Evolutionary conservation across 2,113 vertebrate genomes (phyloP), one percentile per base, ranked within the genome.

Genomic region (Festucalex cinctus): DNA sequence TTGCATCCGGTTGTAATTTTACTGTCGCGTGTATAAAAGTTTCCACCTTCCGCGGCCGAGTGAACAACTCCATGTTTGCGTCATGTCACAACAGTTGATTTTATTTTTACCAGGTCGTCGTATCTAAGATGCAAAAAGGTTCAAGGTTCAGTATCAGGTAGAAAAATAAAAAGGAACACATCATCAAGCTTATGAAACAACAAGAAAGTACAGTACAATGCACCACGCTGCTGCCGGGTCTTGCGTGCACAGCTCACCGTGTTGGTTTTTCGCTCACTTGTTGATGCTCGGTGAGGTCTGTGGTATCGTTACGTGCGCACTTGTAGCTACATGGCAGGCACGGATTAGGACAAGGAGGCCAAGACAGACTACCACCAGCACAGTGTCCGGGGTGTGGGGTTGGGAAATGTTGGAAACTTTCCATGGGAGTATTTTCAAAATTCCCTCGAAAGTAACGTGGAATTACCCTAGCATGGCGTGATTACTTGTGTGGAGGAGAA

Each of bases 51-150:
- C 62, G 57, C n/a, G 53, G 59, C 51, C 36, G 69, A 74, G 57
- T 20, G 57, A 85, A 19, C 19, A 37, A 85, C 57, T 73, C 62
- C 41, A 60, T 14, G 19, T 53, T 43, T 67, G 36, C 56, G 58
- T 59, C 51, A 76, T 56, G 60, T 86, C 79, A 78, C 76, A 90
- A 90, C 79, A 78, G 82, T 77, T 89, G 6, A 8, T 63, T 65
- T 91, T 92, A 90, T 88, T 91, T 82, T 83, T 84, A 9, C 79
- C 78, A 86, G 88, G 83, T 90, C 77, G 84, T 80, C 58, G 77
- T 90, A 91, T 90, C 88, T 87, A 92, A 92, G 89, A 91, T 91
- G 86, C 90, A 91, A 90, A 60, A 91, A 88, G 75, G 78, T 85
- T 86, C 71, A 79, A 87, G 69, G 80, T 79, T 86, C 83, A 84